These are phyloP conservation scores for Scolanthus callimorphus DNA, from an alignment of 92 coral and sea anemone genomes.

Conservation along the genomic window DNA sequence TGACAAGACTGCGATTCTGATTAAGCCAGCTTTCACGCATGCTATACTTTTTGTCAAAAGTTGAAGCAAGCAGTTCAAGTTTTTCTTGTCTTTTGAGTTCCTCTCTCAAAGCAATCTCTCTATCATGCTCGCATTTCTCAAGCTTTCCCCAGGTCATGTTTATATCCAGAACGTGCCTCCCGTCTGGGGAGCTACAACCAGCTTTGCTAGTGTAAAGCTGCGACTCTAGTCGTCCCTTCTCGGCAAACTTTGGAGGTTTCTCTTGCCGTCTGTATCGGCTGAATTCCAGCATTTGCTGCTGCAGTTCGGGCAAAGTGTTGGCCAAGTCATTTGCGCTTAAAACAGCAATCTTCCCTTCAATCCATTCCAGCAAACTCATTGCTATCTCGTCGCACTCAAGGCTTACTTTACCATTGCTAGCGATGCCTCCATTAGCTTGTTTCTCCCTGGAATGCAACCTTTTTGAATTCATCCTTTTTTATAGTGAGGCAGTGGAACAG, in stretches of 20 bases:
- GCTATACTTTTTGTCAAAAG: not conserved
- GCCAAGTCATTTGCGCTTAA: not conserved
- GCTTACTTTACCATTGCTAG: not conserved
- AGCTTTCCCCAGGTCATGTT: not conserved
- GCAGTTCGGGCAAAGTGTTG: not conserved
- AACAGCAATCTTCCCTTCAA: not conserved
- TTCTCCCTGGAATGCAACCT: too few relatives aligned
- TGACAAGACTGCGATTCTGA: not conserved
- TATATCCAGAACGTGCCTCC: not conserved
- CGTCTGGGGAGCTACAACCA: not conserved
- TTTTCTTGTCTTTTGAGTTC: not conserved
- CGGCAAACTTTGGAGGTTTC: not conserved
- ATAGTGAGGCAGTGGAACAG: too few relatives aligned
- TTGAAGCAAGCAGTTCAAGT: not conserved
- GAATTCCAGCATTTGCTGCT: not conserved
- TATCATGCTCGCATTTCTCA: not conserved
- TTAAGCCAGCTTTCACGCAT: not conserved
- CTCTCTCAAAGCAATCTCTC: not conserved
- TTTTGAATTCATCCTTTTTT: too few relatives aligned
- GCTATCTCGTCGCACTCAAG: not conserved
- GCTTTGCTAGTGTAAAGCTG: not conserved
- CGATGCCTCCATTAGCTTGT: too few relatives aligned
- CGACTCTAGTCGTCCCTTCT: not conserved
- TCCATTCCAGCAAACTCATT: not conserved
- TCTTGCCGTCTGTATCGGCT: not conserved